Evolutionary conservation across 2,797 vertebrate genomes (phyloP).

Genomic region (Microctenopoma stevenorrisi): DNA sequence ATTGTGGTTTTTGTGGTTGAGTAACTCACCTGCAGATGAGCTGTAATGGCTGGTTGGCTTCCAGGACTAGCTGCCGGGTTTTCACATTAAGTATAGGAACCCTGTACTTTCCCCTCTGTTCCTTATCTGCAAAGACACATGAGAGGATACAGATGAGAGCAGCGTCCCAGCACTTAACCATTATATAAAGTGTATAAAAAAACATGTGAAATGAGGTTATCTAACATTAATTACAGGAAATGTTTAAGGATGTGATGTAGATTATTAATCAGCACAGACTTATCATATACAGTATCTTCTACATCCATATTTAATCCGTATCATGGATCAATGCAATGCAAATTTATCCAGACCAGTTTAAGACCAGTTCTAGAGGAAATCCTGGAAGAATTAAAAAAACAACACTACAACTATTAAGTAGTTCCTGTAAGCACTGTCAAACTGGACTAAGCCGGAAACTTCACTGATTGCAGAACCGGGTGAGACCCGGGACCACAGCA

Average conservation of each 20-base stretch:
- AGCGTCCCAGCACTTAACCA: constrained; percentile 7
- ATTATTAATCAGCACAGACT: neutral
- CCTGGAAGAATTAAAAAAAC: constrained; percentile 36
- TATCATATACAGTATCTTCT: neutral
- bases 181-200: neutral
- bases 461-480: constrained; percentile 27
- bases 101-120: constrained; percentile 86
- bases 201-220: neutral
- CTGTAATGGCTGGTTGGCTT: constrained; percentile 88
- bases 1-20: neutral
- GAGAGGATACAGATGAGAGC: constrained; percentile 8
- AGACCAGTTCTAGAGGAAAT: constrained; percentile 16
- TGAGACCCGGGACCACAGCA: constrained; percentile 23
- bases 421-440: constrained; percentile 25
- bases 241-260: neutral
- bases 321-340: neutral
- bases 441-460: constrained; percentile 24
- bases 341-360: neutral
- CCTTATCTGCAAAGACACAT: constrained; percentile 83
- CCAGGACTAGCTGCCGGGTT: constrained; percentile 84
- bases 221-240: neutral
- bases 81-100: constrained; percentile 88
- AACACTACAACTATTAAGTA: constrained; percentile 35
- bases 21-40: constrained; percentile 93
- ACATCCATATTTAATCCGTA: neutral